Base-by-base conservation (phyloP, 2,888 invertebrate species). In the Odontomyia ornata region DNA sequence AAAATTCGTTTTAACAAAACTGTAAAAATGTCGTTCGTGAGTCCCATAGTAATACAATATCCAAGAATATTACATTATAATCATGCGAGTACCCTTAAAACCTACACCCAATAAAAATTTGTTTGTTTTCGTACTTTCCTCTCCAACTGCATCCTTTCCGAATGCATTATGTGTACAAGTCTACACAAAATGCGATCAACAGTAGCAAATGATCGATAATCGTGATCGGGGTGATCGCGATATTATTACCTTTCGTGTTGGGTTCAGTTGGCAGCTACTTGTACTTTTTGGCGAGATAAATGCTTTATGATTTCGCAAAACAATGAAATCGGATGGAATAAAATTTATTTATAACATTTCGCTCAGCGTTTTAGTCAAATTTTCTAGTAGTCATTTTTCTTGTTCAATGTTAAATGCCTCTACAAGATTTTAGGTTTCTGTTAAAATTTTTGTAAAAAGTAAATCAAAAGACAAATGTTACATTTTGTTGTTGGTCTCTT, bases 161-260 rank as follows among this genome's bases (percentile, higher is more conserved):
- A 56, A 13, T 52, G 28, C 52, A 72, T 72, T 52, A 46, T 72
- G 36, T 36, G 36, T 36, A 36, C 36, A 36, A 36, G 36, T 36
- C 36, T 36, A 15, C 18, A 52, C 52, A 57, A 25, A 73, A 73
- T 60, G 75, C 69, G 60, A 77, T 80, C 80, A 80, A 79, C 80
- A 79, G 80, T 80, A 80, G 80, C 80, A 79, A 78, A 81, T 83
- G 82, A 78, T 79, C 80, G 80, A 81, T 80, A 83, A 83, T 84
- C 84, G 86, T 86, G 86, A 86, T 85, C 83, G 83, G 85, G 85
- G 85, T 86, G 86, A 86, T 86, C 86, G 86, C 86, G 85, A 85
- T 86, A 84, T 86, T 85, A 85, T 85, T 85, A 30, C 69, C 69
- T 69, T 43, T 85, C 84, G 82, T 81, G 60, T 65, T 76, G 69